Base-by-base conservation (phyloP, 2,113 vertebrate genomes). In the Coptodon bakossiorum region DNA sequence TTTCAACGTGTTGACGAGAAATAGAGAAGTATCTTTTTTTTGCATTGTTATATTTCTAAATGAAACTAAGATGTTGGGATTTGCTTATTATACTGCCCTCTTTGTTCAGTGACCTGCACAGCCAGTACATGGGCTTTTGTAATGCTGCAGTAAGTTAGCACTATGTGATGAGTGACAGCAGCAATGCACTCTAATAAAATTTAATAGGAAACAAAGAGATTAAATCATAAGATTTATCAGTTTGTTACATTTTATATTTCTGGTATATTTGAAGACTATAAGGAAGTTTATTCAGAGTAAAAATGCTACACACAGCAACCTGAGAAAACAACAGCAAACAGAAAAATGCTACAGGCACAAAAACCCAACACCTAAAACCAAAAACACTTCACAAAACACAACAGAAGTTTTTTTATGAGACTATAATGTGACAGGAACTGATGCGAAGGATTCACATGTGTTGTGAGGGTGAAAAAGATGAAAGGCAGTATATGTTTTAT, bases 81-180 rank as follows among this genome's bases (percentile, higher is more conserved):
- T 73, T 73, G 2, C 22, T 10, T 73, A 45, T 45, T 73, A 9
- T 73, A 22, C 22, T 73, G 22, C 38, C 38, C 38, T 73, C 38
- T 38, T 45, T 73, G 36, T 71, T 71, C 38, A 27, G 38, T 27
- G 38, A 73, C 22, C 38, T 45, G 38, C 40, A 24, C 38, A 73
- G 36, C 34, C 4, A 68, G 22, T 27, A 45, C 13, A 4, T 17
- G 38, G 0, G 38, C 66, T 71, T 24, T 40, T 22, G 12, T 0
- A 53, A 3, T 14, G 66, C 31, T 66, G 19, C 31, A 81, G 53
- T 81, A 81, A 57, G 43, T 54, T 24, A 24, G 38, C 29, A 2
- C 1, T 36, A 45, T 36, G 83, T 48, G 24, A 19, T 79, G 79
- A 56, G n/a, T 4, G 2, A 27, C 14, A 81, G 52, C n/a, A 38